Percentiles rank a stretch among this genome's conserved stretches.
These are phyloP conservation scores for Pediacus dermestoides DNA, from an alignment of 2,888 invertebrate species.

Conservation along the genomic window DNA sequence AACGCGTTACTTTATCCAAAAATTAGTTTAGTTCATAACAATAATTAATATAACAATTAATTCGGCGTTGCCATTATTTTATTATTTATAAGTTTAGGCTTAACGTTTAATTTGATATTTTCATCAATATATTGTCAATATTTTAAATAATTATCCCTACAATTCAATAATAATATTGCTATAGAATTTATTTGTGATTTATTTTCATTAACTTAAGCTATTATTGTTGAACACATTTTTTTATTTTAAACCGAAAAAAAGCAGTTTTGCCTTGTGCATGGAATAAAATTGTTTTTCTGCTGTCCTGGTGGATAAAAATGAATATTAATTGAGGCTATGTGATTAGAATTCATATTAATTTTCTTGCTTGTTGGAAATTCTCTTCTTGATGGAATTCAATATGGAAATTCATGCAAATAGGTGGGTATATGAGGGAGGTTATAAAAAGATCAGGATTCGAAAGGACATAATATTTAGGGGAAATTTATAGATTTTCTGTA, in stretches of 20 bases:
- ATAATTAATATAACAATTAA: slow-evolving; percentile 28
- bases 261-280: neutral
- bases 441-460: too few species aligned
- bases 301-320: too few species aligned
- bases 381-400: slow-evolving; percentile 8
- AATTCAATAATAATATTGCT: slow-evolving; percentile 1
- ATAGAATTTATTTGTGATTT: slow-evolving; percentile 8
- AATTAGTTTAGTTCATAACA: slow-evolving; percentile 15
- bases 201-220: slow-evolving; percentile 28
- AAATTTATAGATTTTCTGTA: too few species aligned
- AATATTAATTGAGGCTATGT: too few species aligned
- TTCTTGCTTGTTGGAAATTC: too few species aligned
- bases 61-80: slow-evolving; percentile 25
- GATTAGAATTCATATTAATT: too few species aligned
- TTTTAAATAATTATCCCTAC: slow-evolving; percentile 8
- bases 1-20: too few species aligned
- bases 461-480: too few species aligned
- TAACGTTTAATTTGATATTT: slow-evolving; percentile 21
- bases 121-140: slow-evolving; percentile 26
- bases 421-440: too few species aligned
- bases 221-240: slow-evolving; percentile 14
- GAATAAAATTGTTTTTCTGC: too few species aligned
- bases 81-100: slow-evolving; percentile 13
- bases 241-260: neutral
- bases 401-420: slow-evolving; percentile 13